Evolutionary conservation across 1,140 invertebrate genomes (phyloP), one percentile per base, ranked within the genome.

Genomic region (Pollicipes pollicipes): DNA sequence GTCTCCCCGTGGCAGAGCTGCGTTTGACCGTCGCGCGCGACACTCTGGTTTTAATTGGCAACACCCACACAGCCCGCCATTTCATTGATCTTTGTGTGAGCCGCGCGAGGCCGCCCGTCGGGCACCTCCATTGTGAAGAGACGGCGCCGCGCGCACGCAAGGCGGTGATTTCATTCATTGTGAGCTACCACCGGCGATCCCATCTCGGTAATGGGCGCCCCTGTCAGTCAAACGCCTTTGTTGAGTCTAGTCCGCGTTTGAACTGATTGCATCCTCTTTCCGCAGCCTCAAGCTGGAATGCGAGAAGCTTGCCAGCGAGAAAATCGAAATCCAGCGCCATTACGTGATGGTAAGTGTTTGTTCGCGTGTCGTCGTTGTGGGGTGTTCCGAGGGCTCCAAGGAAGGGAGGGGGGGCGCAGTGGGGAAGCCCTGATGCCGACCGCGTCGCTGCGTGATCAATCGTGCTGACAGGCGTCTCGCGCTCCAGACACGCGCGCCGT

Each of bases 241-340:
- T 8, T n/a, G n/a, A n/a, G 3, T 3, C 8, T 10, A 28, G 6
- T 8, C 3, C 28, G 28, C n/a, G n/a, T n/a, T 3, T 1, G 1
- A 27, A 1, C 64, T 66, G 28, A 29, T 29, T 66, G 64, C 28
- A 4, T 24, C 26, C 27, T 66, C 27, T 66, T 74, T 69, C 74
- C 73, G 32, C 74, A 80, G 79, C 72, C 73, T 80, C 45, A 80
- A 80, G 75, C 79, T 86, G 78, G 85, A 87, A 77, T 84, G 84
- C 77, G 93, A 97, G 82, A 97, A 97, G 83, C 83, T 97, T 81
- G 90, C 90, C 75, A 91, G 88, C 81, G 95, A 97, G 84, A 97
- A 97, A 85, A 95, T 91, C 80, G 93, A 96, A 85, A 95, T 96
- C 88, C 93, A 95, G 81, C 86, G 93, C 82, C 92, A 96, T 85